These are phyloP conservation scores for Eueides isabella DNA, from an alignment of 1,140 invertebrate genomes.

Conservation along the genomic window DNA sequence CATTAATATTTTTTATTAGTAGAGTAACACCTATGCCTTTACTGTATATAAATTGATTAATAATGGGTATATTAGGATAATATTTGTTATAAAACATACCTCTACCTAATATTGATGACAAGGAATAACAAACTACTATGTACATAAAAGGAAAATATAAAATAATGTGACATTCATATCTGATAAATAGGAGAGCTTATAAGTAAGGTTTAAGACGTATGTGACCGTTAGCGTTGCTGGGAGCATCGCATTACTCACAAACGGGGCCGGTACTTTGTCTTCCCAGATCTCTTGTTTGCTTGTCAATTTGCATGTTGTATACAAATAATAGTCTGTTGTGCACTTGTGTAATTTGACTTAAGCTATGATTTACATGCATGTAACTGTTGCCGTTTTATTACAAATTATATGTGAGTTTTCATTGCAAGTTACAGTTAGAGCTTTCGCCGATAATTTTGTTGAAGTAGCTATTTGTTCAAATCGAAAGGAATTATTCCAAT, in stretches of 20 bases:
- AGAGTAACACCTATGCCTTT: no score
- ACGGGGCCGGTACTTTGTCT: conserved; percentile 6
- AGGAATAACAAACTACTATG: neutral
- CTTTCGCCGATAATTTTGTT: neutral
- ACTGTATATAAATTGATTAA: no score
- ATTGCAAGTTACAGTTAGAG: neutral
- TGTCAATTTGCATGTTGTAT: conserved; percentile 11
- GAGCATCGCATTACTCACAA: conserved; percentile 22
- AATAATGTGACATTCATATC: neutral
- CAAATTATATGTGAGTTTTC: neutral
- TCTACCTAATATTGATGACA: no score
- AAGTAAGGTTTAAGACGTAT: neutral
- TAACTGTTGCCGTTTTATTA: neutral
- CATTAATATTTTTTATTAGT: no score
- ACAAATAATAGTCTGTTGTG: neutral
- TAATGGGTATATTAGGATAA: no score
- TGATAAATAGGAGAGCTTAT: neutral
- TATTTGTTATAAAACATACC: no score
- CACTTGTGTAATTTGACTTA: neutral
- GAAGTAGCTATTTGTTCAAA: neutral
- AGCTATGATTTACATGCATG: neutral
- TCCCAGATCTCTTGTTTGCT: conserved; percentile 9
- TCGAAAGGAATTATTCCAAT: neutral
- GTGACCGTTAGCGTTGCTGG: neutral
- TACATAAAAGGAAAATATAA: neutral